Conservation (phyloP, 2,797 vertebrate species). For the Triplophysa bombifrons region DNA sequence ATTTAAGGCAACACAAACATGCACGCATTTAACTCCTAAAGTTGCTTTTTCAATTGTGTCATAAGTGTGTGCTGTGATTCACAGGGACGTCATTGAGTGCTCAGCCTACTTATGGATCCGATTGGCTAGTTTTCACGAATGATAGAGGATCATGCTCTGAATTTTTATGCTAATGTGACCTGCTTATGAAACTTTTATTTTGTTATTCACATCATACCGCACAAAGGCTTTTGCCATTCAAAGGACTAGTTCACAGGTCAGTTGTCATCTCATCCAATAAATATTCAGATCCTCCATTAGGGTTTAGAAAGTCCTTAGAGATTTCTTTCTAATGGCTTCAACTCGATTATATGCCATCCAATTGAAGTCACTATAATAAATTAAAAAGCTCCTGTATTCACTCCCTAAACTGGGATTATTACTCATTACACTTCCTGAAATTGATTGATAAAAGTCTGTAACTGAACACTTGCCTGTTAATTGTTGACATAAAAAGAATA, state of each 20-base stretch:
- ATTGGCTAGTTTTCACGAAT: background rate
- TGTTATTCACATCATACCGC: background rate
- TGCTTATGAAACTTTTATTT: background rate
- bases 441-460: background rate
- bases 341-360: background rate
- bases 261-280: slow-evolving; percentile 7
- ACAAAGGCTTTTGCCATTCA: slow-evolving; percentile 8
- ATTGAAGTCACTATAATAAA: background rate
- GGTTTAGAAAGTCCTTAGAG: background rate
- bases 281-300: background rate
- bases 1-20: background rate
- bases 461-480: background rate
- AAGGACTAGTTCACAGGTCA: background rate
- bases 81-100: background rate
- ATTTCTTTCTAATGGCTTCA: background rate
- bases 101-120: background rate
- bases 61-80: background rate
- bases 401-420: background rate
- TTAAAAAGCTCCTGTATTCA: background rate
- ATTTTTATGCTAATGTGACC: slow-evolving; percentile 9
- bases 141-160: background rate
- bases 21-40: background rate
- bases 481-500: background rate
- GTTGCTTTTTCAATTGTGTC: background rate
- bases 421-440: background rate